Conservation (phyloP, 1,140 invertebrate species). For the Holcopasites calliopsidis region DNA sequence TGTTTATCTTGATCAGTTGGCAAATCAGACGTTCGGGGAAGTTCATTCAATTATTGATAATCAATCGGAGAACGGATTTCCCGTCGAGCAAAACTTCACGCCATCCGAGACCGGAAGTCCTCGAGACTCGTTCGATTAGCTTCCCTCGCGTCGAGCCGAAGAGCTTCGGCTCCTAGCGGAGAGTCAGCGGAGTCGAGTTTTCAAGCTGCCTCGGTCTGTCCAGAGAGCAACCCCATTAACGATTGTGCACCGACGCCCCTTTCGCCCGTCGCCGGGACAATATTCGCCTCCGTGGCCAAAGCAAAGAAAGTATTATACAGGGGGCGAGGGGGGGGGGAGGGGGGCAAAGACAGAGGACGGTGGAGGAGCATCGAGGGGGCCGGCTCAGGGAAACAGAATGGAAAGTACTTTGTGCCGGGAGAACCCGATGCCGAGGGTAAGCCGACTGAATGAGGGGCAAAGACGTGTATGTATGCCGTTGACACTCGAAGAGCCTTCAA, state of each 20-base stretch:
- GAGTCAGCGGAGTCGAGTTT: no score
- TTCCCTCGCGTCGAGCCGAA: background rate
- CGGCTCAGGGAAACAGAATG: constrained; percentile 32
- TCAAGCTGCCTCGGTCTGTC: constrained; percentile 8
- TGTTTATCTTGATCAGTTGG: no score
- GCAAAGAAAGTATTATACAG: background rate
- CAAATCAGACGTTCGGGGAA: no score
- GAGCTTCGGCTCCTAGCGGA: background rate
- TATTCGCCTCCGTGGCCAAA: background rate
- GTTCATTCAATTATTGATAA: no score
- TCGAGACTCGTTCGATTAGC: background rate
- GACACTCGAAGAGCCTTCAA: constrained; percentile 47
- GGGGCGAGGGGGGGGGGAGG: background rate
- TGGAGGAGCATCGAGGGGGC: constrained; percentile 11
- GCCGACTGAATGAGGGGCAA: constrained; percentile 43
- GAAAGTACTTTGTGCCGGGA: constrained; percentile 44
- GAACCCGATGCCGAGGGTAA: constrained; percentile 29
- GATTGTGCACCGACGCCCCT: background rate
- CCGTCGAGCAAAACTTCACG: no score
- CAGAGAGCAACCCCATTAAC: constrained; percentile 28
- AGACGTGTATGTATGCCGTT: constrained; percentile 35
- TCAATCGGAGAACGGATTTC: no score
- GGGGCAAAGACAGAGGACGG: background rate
- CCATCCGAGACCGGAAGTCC: background rate
- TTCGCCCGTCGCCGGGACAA: background rate